Evolutionary conservation across 2,797 vertebrate genomes (phyloP), one percentile per base, ranked within the genome.

Genomic region (Macrochelys suwanniensis): DNA sequence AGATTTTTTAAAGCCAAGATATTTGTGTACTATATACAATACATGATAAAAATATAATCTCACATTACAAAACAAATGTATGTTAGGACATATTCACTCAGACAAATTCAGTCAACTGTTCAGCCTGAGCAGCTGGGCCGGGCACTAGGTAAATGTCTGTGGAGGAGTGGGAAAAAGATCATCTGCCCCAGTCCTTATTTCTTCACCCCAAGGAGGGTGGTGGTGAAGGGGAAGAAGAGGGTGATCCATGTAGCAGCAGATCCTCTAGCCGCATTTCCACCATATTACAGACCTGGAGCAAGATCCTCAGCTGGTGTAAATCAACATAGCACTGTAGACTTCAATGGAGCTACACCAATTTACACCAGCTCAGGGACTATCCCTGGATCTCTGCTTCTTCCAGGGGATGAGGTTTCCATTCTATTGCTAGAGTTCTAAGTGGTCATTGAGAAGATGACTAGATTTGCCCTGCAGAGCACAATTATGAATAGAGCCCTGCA

Each of bases 311-410:
- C 61, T 37, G 10, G 2, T 1, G 1, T 0, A 12, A 4, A 3
- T 2, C 0, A 2, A 50, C 37, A 3, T 74, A 1, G 19, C 25
- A 11, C 0, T 53, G 2, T 37, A 53, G 17, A 5, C 89, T 1
- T 37, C n/a, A 2, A 23, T 21, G 37, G 31, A 1, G 1, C 78
- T 1, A 31, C 50, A 85, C 16, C 78, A 57, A 3, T 4, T 7
- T n/a, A 4, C 0, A 13, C 10, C 76, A 1, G 2, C 50, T 82
- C 3, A 57, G 42, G 11, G 9, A 33, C 77, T 4, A 42, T 42
- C 50, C 56, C 12, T 61, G 1, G 54, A 31, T 25, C 56, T 11
- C 45, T 37, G 56, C 23, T 13, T 9, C 74, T 2, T 0, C 9
- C 61, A 2, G 59, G 50, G 82, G 33, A 53, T 26, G 5, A 7